Conservation (phyloP, 1,140 invertebrate species). For the Bactericera cockerelli region DNA sequence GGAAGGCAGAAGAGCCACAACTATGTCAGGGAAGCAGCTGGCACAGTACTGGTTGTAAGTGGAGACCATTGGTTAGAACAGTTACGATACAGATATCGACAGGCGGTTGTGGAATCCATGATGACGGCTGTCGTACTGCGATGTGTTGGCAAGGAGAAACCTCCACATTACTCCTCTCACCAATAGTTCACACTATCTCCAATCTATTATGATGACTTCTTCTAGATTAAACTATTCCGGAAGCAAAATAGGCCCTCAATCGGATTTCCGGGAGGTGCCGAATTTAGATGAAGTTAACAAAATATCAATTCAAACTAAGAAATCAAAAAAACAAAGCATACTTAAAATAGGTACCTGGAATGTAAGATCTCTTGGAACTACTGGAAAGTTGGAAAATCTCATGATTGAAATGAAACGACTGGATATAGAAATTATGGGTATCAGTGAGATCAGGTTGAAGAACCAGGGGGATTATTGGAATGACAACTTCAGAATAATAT, state of each 20-base stretch:
- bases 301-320: background rate
- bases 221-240: constrained; percentile 8
- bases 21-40: constrained; percentile 3
- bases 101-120: constrained; percentile 3
- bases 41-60: background rate
- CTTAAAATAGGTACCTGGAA: constrained; percentile 20
- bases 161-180: background rate
- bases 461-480: constrained; percentile 12
- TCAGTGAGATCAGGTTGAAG: constrained; percentile 20
- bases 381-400: constrained; percentile 19
- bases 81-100: background rate
- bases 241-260: constrained; percentile 3
- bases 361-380: constrained; percentile 17
- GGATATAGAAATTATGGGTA: constrained; percentile 17
- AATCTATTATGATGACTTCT: constrained; percentile 7
- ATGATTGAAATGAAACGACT: constrained; percentile 17
- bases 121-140: constrained; percentile 6
- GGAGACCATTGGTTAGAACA: background rate
- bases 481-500: constrained; percentile 9
- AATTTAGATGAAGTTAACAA: background rate
- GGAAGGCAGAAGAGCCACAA: background rate
- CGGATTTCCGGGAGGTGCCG: constrained; percentile 11
- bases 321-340: constrained; percentile 13
- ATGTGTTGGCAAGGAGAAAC: constrained; percentile 7
- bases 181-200: background rate